Percentiles rank a stretch among this genome's conserved stretches.
These are phyloP conservation scores for Orchestes rusci DNA, from an alignment of 2,888 invertebrate species.

Conservation along the genomic window DNA sequence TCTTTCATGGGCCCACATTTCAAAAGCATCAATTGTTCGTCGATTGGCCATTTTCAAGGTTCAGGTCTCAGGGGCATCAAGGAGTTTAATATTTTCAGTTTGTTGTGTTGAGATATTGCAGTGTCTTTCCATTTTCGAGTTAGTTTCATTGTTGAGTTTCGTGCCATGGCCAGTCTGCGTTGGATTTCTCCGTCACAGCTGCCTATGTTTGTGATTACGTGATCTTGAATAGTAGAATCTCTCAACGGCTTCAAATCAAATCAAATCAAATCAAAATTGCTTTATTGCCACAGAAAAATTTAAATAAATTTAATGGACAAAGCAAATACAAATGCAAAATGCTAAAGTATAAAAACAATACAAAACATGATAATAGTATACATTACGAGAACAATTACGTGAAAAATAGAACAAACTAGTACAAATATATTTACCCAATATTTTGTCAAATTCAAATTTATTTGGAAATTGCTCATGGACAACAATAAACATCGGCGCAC, in stretches of 20 bases:
- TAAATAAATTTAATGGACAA: too few relatives aligned
- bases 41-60: conserved; percentile 3
- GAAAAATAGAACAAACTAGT: too few relatives aligned
- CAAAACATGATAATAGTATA: too few relatives aligned
- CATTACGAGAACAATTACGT: too few relatives aligned
- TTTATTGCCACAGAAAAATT: too few relatives aligned
- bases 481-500: too few relatives aligned
- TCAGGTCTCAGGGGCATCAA: conserved; percentile 4
- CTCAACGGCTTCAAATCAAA: conserved; percentile 5
- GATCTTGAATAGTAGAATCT: background rate
- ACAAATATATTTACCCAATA: too few relatives aligned
- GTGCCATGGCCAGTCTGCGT: conserved; percentile 8
- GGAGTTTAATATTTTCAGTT: background rate
- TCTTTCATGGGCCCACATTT: background rate
- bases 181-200: conserved; percentile 9
- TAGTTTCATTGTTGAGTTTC: conserved; percentile 3
- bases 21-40: conserved; percentile 1
- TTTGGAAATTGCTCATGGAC: too few relatives aligned
- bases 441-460: too few relatives aligned
- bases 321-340: too few relatives aligned
- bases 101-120: background rate
- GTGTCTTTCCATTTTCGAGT: conserved; percentile 3
- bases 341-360: too few relatives aligned
- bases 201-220: conserved; percentile 5
- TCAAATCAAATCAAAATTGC: too few relatives aligned